These are phyloP conservation scores for Pseudonaja textilis DNA, from an alignment of 2,113 vertebrate species.

Conservation along the genomic window DNA sequence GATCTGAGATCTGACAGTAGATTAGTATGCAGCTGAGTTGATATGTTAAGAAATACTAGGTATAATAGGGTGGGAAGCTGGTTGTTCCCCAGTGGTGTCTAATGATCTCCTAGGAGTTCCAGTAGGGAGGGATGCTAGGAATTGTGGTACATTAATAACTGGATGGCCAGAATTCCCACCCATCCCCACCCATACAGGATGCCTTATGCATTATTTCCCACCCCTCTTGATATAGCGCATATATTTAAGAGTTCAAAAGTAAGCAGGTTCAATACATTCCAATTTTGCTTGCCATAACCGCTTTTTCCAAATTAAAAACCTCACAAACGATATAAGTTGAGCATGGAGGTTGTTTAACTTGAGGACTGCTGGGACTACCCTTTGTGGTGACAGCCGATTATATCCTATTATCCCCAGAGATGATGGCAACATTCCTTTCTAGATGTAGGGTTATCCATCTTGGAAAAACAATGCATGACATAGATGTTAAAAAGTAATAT, in stretches of 20 bases:
- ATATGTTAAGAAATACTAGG: neutral
- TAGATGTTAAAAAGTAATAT: constrained; percentile 23
- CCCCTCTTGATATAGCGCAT: neutral
- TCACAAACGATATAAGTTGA: constrained; percentile 3
- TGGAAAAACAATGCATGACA: constrained; percentile 30
- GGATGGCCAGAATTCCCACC: neutral
- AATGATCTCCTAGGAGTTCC: neutral
- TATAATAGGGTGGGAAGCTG: neutral
- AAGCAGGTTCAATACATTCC: constrained; percentile 14
- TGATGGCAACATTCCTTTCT: constrained; percentile 12
- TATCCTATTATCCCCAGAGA: constrained; percentile 22
- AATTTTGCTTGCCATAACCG: neutral
- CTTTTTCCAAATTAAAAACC: neutral
- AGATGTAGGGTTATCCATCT: neutral
- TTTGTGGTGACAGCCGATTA: constrained; percentile 16
- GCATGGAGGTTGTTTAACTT: neutral
- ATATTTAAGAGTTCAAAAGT: neutral
- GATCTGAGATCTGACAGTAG: neutral
- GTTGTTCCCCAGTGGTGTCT: neutral
- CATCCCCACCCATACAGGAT: neutral
- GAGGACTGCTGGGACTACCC: neutral
- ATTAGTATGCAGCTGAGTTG: neutral
- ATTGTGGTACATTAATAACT: neutral
- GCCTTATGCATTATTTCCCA: neutral
- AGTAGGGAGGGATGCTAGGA: neutral